These are phyloP conservation scores for Aphodius granarius DNA, from an alignment of 2,888 invertebrate species.

Conservation along the genomic window DNA sequence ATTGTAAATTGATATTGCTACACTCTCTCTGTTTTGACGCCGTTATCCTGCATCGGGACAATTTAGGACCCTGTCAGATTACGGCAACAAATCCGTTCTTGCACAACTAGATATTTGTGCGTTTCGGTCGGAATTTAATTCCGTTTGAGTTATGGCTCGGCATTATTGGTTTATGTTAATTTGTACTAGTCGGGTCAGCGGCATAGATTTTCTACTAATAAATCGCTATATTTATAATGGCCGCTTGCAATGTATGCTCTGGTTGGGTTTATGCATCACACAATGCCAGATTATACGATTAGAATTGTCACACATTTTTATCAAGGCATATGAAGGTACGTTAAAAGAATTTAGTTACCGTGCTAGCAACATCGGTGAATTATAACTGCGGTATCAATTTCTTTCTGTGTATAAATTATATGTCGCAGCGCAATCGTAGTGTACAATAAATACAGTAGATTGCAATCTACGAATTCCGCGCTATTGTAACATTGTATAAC, in stretches of 20 bases:
- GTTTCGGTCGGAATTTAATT: not conserved
- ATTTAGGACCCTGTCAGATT: conserved; percentile 5
- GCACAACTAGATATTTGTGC: not conserved
- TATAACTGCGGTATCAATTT: not conserved
- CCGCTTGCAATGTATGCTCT: conserved; percentile 15
- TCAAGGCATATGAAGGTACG: too few species aligned
- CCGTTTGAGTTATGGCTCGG: conserved; percentile 3
- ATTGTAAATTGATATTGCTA: not conserved
- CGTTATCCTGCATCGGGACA: not conserved
- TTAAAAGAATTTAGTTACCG: not conserved
- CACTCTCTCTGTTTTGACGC: not conserved
- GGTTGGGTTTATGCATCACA: conserved; percentile 11
- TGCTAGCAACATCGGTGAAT: not conserved
- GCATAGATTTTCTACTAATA: not conserved
- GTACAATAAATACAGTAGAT: not conserved
- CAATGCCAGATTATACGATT: not conserved
- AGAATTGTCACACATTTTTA: too few species aligned
- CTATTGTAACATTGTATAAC: conserved; percentile 12
- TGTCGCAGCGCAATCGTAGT: not conserved
- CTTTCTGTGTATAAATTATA: not conserved
- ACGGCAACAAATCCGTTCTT: not conserved
- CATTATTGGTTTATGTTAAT: conserved; percentile 26
- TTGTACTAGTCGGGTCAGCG: not conserved
- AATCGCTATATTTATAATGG: conserved; percentile 13
- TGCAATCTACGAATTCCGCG: conserved; percentile 8